Evolutionary conservation across 2,888 invertebrate species (phyloP), one percentile per base, ranked within the genome.

Genomic region (Fabriciana adippe): DNA sequence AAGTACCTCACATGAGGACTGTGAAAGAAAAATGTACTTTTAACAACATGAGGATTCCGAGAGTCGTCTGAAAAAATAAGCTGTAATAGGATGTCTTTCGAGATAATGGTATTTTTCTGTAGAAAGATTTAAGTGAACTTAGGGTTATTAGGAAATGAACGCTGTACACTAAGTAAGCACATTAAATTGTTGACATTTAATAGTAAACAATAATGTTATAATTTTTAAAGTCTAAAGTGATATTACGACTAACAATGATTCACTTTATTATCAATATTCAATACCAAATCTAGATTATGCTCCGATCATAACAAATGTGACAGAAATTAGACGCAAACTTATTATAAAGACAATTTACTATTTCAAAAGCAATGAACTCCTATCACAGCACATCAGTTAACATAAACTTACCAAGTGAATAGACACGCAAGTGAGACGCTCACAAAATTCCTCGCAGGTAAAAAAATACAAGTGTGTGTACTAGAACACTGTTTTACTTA

Each of bases 11-110:
- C 85, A 88, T 81, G 87, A 90, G 90, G 88, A 88, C 90, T 90
- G 88, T 84, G 81, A 91, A 91, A 92, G 92, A 92, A 92, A 92
- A 92, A 92, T 92, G 91, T 92, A 90, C 91, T 87, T 91, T 90
- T 90, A 90, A 91, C 91, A 89, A 88, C 85, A 88, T 87, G 84
- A 90, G 86, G 86, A 90, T 89, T 88, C 87, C 87, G 83, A 80
- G 81, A 89, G 87, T 85, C 84, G 86, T 84, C 83, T 85, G 87
- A 83, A 88, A 90, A 89, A 92, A 91, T 91, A 92, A 92, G 90
- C 91, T 87, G 87, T 90, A 89, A 90, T 90, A 88, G 89, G 90
- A 90, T 89, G 90, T 90, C 91, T 84, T 92, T 91, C 87, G 89
- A 87, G 87, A 89, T 91, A 89, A 90, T 90, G 82, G 86, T 85